Evolutionary conservation across 2,888 invertebrate genomes (phyloP), one percentile per base, ranked within the genome.

Genomic region (Parascotia fuliginaria): DNA sequence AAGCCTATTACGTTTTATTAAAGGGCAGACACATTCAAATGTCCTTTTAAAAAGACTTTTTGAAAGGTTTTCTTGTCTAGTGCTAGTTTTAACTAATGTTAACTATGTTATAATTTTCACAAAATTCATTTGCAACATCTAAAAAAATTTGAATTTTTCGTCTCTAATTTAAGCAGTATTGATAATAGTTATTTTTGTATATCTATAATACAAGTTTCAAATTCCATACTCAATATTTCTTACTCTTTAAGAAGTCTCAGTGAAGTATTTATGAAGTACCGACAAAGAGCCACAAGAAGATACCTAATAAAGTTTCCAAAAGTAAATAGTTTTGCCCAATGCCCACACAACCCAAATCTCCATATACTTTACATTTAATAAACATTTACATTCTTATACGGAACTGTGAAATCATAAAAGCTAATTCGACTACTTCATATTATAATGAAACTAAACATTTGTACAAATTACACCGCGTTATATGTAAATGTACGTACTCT

Each of bases 401-500:
- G 47, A 56, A 42, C 56, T 44, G 38, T 34, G 31, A 36, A 40
- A 40, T 13, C n/a, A 50, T 45, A 51, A 55, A 53, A 27, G 12
- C 27, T 54, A 63, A 60, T 66, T 65, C 37, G 4, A 42, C 49
- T 59, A 65, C 53, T 60, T 47, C 40, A 46, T 16, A 59, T 53
- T 44, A 41, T 16, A 56, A 56, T 22, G 34, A 70, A 72, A 70
- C 67, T 70, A 68, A 77, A 70, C 68, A 78, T 70, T 72, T 75
- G 65, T 65, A 77, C 75, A 82, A 83, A 83, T 81, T 79, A 82
- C 77, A 71, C 75, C 68, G 70, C 73, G 71, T 78, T 78, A 77
- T 79, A 83, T 82, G 80, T 83, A 83, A 82, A 84, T 79, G 78
- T 71, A 76, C 67, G 53, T 59, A 64, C 55, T 60, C 70, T 83